Conservation (phyloP, 1,140 invertebrate species). For the Panulirus ornatus region DNA sequence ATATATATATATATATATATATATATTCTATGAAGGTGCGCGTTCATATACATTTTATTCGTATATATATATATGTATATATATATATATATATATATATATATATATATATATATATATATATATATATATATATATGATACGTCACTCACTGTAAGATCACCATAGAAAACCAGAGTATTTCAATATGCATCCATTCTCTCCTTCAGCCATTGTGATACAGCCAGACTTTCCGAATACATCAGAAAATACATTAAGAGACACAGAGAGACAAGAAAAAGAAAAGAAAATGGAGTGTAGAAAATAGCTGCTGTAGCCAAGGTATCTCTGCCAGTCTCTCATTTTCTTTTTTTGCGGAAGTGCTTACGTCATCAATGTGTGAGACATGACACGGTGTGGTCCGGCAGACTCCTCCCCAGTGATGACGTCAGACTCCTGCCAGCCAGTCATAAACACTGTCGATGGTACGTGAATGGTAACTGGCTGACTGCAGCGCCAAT, state of each 20-base stretch:
- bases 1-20: neutral
- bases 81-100: neutral
- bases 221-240: neutral
- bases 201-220: neutral
- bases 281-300: no score
- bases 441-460: conserved; percentile 44
- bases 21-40: no score
- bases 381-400: neutral
- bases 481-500: conserved; percentile 29
- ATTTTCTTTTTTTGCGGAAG: no score
- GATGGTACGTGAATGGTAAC: conserved; percentile 53
- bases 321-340: neutral
- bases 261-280: neutral
- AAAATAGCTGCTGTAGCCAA: neutral
- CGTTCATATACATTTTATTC: no score
- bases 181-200: neutral
- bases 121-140: neutral
- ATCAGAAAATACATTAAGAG: neutral
- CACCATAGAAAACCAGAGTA: neutral
- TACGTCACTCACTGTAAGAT: neutral
- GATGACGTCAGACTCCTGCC: conserved; percentile 35
- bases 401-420: neutral
- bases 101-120: conserved; percentile 5
- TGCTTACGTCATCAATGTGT: neutral
- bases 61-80: neutral